Conservation (phyloP, 2,888 invertebrate species). For the Penaeus monodon region DNA sequence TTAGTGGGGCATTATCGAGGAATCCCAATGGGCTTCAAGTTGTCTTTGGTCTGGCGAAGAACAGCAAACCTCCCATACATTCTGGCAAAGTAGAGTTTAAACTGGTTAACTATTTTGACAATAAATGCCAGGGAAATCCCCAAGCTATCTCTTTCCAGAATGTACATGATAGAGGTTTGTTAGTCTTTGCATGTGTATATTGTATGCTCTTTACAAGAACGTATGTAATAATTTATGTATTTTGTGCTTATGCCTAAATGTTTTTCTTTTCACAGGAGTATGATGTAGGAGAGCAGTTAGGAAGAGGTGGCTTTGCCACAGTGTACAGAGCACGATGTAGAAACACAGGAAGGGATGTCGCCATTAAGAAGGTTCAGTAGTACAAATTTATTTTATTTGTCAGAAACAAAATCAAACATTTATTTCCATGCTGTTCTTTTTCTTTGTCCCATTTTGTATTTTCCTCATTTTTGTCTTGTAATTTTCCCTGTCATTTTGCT, state of each 20-base stretch:
- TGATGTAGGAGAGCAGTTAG: conserved; percentile 54
- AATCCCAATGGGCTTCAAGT: too few relatives aligned
- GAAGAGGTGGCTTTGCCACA: conserved; percentile 64
- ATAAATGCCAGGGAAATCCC: too few relatives aligned
- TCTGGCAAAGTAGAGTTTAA: too few relatives aligned
- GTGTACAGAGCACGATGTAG: conserved; percentile 58
- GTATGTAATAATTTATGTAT: conserved; percentile 11
- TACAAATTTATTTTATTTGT: background rate
- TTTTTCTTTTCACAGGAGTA: conserved; percentile 58
- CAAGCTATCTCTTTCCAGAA: too few relatives aligned
- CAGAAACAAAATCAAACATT: background rate
- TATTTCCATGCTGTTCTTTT: background rate
- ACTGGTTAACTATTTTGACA: too few relatives aligned
- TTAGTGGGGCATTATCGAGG: too few relatives aligned
- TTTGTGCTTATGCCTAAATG: background rate
- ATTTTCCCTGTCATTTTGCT: background rate
- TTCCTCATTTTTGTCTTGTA: background rate
- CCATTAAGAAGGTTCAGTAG: conserved; percentile 59
- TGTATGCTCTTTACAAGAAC: too few relatives aligned
- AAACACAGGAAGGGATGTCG: conserved; percentile 56
- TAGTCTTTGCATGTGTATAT: too few relatives aligned
- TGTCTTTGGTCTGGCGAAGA: too few relatives aligned
- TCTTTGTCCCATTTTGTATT: background rate
- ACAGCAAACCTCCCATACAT: too few relatives aligned
- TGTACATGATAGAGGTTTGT: too few relatives aligned